These are phyloP conservation scores for Sphenodon punctatus DNA, from an alignment of 2,797 vertebrate genomes.

Conservation along the genomic window DNA sequence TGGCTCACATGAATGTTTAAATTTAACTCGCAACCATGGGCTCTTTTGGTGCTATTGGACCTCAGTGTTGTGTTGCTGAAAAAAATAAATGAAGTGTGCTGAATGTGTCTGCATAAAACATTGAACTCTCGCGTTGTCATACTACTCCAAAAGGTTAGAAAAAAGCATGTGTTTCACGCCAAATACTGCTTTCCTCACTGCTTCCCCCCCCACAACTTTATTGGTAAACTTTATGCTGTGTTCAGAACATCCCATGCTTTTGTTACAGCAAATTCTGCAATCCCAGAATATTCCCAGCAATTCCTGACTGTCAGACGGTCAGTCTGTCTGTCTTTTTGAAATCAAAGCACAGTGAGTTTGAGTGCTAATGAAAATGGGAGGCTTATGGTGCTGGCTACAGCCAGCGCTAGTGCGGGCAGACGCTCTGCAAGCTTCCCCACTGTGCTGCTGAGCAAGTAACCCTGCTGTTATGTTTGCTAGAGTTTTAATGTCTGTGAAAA, in stretches of 20 bases:
- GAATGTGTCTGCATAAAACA: conserved; percentile 49
- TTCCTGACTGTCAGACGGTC: conserved; percentile 30
- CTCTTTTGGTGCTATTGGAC: conserved; percentile 25
- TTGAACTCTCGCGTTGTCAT: conserved; percentile 52
- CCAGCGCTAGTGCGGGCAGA: conserved; percentile 77
- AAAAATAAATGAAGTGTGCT: conserved; percentile 2
- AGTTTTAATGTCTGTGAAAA: conserved; percentile 84
- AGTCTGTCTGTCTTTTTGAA: neutral
- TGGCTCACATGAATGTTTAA: conserved; percentile 54
- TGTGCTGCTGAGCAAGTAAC: conserved; percentile 78
- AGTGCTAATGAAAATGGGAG: conserved; percentile 79
- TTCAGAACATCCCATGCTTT: conserved; percentile 65
- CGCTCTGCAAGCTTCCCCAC: conserved; percentile 76
- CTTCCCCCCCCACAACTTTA: conserved; percentile 30
- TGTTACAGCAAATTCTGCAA: conserved; percentile 61
- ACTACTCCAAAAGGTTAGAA: neutral
- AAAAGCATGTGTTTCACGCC: neutral
- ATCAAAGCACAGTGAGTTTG: conserved; percentile 34
- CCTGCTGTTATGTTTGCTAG: conserved; percentile 83
- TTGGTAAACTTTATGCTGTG: conserved; percentile 64
- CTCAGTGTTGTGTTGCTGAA: conserved; percentile 33
- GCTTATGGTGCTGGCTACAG: conserved; percentile 76
- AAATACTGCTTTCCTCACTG: conserved; percentile 35
- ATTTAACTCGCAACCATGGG: conserved; percentile 43
- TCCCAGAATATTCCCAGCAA: conserved; percentile 73